Base-by-base conservation (phyloP, 2,113 vertebrate species). In the Eurypyga helias region DNA sequence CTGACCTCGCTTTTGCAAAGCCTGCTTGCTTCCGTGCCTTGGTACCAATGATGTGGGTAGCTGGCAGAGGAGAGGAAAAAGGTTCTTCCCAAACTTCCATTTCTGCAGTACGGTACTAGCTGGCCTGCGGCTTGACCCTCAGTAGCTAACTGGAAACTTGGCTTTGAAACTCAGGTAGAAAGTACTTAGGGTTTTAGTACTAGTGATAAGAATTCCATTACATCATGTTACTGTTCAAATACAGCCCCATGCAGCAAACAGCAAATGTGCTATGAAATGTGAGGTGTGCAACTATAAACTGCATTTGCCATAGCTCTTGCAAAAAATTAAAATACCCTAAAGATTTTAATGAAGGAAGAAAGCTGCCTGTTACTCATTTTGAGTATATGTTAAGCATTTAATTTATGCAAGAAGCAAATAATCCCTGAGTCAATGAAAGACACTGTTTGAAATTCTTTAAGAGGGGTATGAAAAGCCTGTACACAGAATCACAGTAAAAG, bases 191-290 rank as follows among this genome's bases (percentile, higher is more conserved):
- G 9, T 17, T 52, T 75, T 60, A 64, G 48, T 60, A 8, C 9
- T 25, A 60, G 19, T 0, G 0, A 1, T 48, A 49, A n/a, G 29
- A 71, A 15, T 54, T 13, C 3, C 3, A 4, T 17, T 54, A 3
- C 4, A 1, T 45, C 0, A 1, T 7, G 1, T 19, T 70, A 2
- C 23, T 60, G 46, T 49, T 58, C 34, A 55, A 34, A 54, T n/a
- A 5, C 46, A 72, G 57, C 41, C 0, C 0, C 4, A 4, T 12
- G 6, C 21, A 58, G 11, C 13, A 54, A 66, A 23, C 2, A 5
- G 46, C 34, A 49, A n/a, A 23, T 17, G 36, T 38, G 66, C 71
- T 62, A 21, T 49, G 67, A 20, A 55, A 34, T 29, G 11, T 26
- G 48, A 7, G 28, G 36, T 43, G 66, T 71, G 67, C 31, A 65